These are phyloP conservation scores for Eumerus sabulonum DNA, from an alignment of 2,888 invertebrate genomes.

Conservation along the genomic window DNA sequence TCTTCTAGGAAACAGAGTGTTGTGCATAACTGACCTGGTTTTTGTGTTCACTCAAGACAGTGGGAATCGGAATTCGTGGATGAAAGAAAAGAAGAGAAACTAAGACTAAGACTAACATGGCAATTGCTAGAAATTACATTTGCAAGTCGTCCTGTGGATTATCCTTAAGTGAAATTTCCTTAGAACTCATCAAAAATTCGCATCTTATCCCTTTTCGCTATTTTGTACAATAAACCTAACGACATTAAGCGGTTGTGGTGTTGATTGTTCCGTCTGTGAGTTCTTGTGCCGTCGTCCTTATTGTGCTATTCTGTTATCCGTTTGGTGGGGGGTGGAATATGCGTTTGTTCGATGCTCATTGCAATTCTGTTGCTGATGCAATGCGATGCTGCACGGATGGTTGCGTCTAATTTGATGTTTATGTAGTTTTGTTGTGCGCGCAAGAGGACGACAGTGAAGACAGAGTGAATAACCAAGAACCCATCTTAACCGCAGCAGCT, in stretches of 20 bases:
- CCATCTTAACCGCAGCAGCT: conserved; percentile 57
- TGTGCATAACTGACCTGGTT: conserved; percentile 60
- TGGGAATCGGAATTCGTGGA: conserved; percentile 1
- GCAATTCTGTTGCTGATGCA: conserved; percentile 54
- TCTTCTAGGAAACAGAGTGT: conserved; percentile 52
- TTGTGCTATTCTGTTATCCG: conserved; percentile 31
- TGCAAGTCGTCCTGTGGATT: conserved; percentile 67
- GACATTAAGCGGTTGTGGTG: conserved; percentile 64
- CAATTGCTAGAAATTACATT: conserved; percentile 68
- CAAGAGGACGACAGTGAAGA: conserved; percentile 50
- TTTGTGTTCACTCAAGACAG: conserved; percentile 15
- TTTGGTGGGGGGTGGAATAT: too few species aligned
- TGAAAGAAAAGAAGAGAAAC: conserved; percentile 14
- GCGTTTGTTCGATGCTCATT: conserved; percentile 44
- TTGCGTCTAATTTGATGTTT: conserved; percentile 51
- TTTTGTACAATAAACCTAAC: conserved; percentile 68
- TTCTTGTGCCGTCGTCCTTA: conserved; percentile 1
- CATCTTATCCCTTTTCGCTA: conserved; percentile 66
- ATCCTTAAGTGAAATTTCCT: conserved; percentile 66
- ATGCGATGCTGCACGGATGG: conserved; percentile 60
- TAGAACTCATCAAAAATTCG: conserved; percentile 68
- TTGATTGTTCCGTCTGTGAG: conserved; percentile 67
- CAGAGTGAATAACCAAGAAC: conserved; percentile 57
- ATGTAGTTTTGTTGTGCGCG: conserved; percentile 14
- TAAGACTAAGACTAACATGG: conserved; percentile 30